Evolutionary conservation across 2,113 vertebrate genomes (phyloP), one percentile per base, ranked within the genome.

Genomic region (Tinamus guttatus): DNA sequence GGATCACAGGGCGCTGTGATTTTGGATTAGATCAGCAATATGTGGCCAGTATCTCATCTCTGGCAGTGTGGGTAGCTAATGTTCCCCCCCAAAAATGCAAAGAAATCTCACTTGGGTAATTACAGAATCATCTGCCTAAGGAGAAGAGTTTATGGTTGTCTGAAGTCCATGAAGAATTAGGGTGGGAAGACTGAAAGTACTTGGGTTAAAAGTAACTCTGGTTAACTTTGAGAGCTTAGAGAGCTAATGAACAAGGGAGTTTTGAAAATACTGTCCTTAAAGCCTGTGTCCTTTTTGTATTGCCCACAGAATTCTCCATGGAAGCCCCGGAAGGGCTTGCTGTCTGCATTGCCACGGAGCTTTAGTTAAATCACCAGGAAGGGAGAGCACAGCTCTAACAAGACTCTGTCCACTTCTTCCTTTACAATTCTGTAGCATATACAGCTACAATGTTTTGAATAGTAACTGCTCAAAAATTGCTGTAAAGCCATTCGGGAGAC

Each of bases 21-120:
- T 95, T 84, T n/a, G 87, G 81, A 9, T 85, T 10, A 68, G 78
- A 52, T 81, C 83, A 96, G 86, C 80, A 81, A 20, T 32, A 74
- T 45, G 68, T 78, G 79, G 77, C 38, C 86, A 73, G 49, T 73
- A 68, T 59, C 89, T 86, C 77, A 40, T 90, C 65, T 17, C 65
- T 84, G 22, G 13, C 80, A 69, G 21, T 24, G 7, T 20, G n/a
- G 30, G 52, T 43, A 81, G 86, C 60, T 75, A 84, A 81, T 47
- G 47, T n/a, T 82, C 11, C 15, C n/a, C 45, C 30, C 67, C 86
- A 54, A 9, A 21, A 1, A 5, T 21, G 25, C 89, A 85, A 30
- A 69, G 75, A 58, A 81, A 67, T 63, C 73, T 68, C 73, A 1
- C 5, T 6, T 78, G 69, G 73, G 8, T 84, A 89, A 81, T 89